Base-by-base conservation (phyloP, 2,113 vertebrate genomes). In the Gymnocephalus cernua region DNA sequence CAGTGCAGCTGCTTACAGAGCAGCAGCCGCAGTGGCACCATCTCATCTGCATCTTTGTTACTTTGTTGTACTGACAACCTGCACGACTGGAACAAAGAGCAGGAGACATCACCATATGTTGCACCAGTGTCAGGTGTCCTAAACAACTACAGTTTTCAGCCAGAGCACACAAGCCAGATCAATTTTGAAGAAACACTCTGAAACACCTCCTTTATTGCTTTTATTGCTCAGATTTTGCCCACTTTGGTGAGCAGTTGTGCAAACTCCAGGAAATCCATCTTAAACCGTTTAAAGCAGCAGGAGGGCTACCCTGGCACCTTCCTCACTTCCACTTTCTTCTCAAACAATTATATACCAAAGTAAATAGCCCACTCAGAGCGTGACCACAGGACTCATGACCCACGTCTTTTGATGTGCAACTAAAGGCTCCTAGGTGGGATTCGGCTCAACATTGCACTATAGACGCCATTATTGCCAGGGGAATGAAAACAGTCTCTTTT, bases 271-370 rank as follows among this genome's bases (percentile, higher is more conserved):
- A 85, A 83, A 85, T 77, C 72, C 74, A 85, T 80, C 64, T 65
- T 86, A 79, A 93, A 92, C 53, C 71, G 75, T 82, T 90, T 90
- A 82, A 85, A 91, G 23, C 91, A 74, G 79, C 70, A 77, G 83
- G 86, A 62, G 76, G 78, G 50, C 71, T 27, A 75, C 72, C 59
- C 66, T 62, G 75, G 78, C 82, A 88, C 87, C 75, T 84, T 65
- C 23, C 53, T 29, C 25, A 63, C 45, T 27, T 32, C 12, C 6
- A 53, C 69, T 70, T 80, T 79, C 56, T 32, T 61, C 70, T 81
- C 38, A 75, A 38, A 79, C 64, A 85, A 78, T 80, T 86, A 80
- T 29, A 81, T 48, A 71, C 59, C 66, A 72, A 38, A 71, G 59
- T 72, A 81, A 83, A 81, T 67, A 73, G 1, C 78, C 38, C 23